These are phyloP conservation scores for Lacanobia wlatinum DNA, from an alignment of 2,888 invertebrate species.

Conservation along the genomic window DNA sequence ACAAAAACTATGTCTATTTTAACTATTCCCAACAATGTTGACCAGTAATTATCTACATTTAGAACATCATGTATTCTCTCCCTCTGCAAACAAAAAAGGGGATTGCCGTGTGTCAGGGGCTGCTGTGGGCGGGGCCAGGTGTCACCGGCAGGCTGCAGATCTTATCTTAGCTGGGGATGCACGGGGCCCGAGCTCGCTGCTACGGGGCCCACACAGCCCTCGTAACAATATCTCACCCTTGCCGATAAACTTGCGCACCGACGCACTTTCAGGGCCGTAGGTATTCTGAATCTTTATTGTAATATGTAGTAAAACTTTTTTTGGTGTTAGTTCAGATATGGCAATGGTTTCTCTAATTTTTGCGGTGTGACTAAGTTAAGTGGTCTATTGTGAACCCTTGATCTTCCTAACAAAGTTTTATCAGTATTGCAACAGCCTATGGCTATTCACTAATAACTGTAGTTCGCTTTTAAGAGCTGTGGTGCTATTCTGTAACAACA, in stretches of 20 bases:
- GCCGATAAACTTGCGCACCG: conserved; percentile 36
- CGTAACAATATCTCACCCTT: conserved; percentile 56
- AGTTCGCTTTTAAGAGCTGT: not conserved
- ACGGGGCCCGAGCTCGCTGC: conserved; percentile 61
- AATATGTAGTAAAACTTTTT: not conserved
- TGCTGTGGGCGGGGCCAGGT: conserved; percentile 87
- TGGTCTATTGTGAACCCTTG: not conserved
- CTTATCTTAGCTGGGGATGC: conserved; percentile 83
- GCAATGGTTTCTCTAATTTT: not conserved
- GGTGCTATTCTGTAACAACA: too few species aligned
- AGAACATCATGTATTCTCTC: conserved; percentile 58
- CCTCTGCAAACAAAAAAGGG: conserved; percentile 76
- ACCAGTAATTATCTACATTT: conserved; percentile 56
- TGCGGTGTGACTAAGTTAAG: not conserved
- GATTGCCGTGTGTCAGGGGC: conserved; percentile 73
- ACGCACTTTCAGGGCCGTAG: conserved; percentile 18
- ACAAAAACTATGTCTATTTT: not conserved
- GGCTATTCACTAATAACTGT: not conserved
- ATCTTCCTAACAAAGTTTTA: too few species aligned
- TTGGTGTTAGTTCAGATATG: too few species aligned
- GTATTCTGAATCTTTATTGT: conserved; percentile 5
- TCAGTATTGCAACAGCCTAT: not conserved
- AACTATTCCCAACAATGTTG: conserved; percentile 9
- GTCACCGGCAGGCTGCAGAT: conserved; percentile 86
- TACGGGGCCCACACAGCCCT: conserved; percentile 36